phyloP scores from a whole-genome alignment of 2,888 invertebrate species.

The Synanthedon vespiformis region DNA sequence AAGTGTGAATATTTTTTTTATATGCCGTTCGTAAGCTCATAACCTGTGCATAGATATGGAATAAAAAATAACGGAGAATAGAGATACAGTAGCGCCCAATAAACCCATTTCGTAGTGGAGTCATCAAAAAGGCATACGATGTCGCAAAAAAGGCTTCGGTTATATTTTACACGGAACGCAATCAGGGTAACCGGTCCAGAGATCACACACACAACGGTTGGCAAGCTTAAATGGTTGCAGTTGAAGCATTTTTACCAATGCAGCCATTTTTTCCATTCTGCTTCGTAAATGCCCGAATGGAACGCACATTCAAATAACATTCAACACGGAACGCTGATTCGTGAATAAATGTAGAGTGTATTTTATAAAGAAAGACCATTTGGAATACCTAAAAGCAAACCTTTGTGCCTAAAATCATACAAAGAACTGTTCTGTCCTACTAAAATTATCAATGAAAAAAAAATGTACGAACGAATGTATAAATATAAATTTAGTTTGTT shows the following conservation, averaged over 20 bases:
- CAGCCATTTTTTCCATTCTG: conserved; percentile 33
- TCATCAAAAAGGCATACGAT: background rate
- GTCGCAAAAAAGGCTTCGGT: background rate
- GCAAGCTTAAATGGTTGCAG: background rate
- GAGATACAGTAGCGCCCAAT: background rate
- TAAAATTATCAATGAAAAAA: no score
- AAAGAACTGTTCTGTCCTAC: no score
- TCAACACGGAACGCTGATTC: conserved; percentile 18
- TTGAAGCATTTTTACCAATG: conserved; percentile 29
- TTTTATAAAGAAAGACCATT: background rate
- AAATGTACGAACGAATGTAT: no score
- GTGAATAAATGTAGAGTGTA: conserved; percentile 6
- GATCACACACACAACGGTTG: conserved; percentile 16
- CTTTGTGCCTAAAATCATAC: background rate
- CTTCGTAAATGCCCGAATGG: conserved; percentile 33
- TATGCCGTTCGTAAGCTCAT: no score
- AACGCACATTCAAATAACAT: conserved; percentile 53
- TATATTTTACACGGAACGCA: conserved; percentile 10
- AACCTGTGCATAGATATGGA: no score
- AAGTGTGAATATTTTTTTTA: no score
- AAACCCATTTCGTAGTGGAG: background rate
- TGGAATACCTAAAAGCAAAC: background rate
- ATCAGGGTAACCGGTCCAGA: conserved; percentile 11
- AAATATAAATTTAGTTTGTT: no score
- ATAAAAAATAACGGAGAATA: no score